phyloP scores from a whole-genome alignment of 92 coral and sea anemone genomes.

The Heliopora coerulea region DNA sequence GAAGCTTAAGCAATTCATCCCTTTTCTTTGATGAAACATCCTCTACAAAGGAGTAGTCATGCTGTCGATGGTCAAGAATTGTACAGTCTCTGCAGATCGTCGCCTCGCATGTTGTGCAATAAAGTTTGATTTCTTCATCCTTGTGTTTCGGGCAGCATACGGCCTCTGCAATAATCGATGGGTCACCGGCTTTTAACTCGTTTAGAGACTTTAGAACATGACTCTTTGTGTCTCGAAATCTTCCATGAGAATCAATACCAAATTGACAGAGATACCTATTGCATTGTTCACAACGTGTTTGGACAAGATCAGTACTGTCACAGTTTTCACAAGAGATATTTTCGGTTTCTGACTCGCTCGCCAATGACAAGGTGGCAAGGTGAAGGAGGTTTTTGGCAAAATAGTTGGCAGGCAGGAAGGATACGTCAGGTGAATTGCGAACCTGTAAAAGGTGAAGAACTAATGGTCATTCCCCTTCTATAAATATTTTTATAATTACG shows the following conservation, averaged over 20 bases:
- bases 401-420: slow-evolving; percentile 23
- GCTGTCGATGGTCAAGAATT: slow-evolving; percentile 70
- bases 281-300: slow-evolving; percentile 55
- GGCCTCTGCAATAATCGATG: slow-evolving; percentile 42
- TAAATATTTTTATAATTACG: too few species aligned
- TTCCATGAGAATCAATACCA: slow-evolving; percentile 50
- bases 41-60: slow-evolving; percentile 45
- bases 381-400: slow-evolving; percentile 18
- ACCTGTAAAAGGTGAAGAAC: slow-evolving; percentile 4
- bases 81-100: slow-evolving; percentile 78
- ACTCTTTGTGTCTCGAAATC: slow-evolving; percentile 48
- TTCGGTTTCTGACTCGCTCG: background rate
- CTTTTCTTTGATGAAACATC: slow-evolving; percentile 45
- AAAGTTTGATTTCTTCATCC: slow-evolving; percentile 63
- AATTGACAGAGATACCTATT: slow-evolving; percentile 53
- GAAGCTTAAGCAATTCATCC: slow-evolving; percentile 17
- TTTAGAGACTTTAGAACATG: slow-evolving; percentile 56
- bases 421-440: slow-evolving; percentile 17
- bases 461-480: too few species aligned
- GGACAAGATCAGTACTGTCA: slow-evolving; percentile 48
- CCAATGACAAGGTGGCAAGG: slow-evolving; percentile 24
- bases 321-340: slow-evolving; percentile 57
- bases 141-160: slow-evolving; percentile 53
- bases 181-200: slow-evolving; percentile 45
- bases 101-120: slow-evolving; percentile 68